Base-by-base conservation (phyloP, 2,113 vertebrate species). In the Caretta caretta region DNA sequence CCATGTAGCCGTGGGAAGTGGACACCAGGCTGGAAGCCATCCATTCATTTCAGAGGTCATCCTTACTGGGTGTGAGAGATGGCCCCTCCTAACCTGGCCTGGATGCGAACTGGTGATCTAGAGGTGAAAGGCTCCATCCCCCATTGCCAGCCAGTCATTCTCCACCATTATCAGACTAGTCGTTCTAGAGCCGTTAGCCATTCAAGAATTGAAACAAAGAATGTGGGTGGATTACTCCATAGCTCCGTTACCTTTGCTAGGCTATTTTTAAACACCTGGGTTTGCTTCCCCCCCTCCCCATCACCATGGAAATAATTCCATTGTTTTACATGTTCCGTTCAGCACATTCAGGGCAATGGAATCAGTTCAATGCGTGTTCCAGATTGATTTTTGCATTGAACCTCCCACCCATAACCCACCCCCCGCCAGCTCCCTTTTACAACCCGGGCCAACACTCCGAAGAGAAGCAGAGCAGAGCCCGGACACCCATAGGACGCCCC, bases 401-500 rank as follows among this genome's bases (percentile, higher is more conserved):
- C 14, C 59, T 6, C 35, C 8, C 16, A 14, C 14, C 6, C 29
- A 8, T 3, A 65, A 56, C 54, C 22, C 29, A 12, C 29, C 12
- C 12, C 29, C 35, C 35, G 10, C n/a, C 10, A 3, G 65, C 19
- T 38, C 35, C 65, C 65, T 38, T 20, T 20, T 38, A 38, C 17
- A n/a, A 72, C n/a, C 65, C 65, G 10, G n/a, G 19, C 65, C n/a
- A 38, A n/a, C 9, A 38, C 51, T 16, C 51, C n/a, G 3, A 24
- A 53, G 20, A 53, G 80, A 89, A 92, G 0, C 0, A 22, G n/a
- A 75, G 48, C 4, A 3, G 57, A 96, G 83, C 54, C 86, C 13
- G 0, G 0, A 81, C 2, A 27, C 76, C 53, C 87, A 0, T 1
- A 0, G 54, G 56, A 79, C 84, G 29, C 69, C 84, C 79, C 13